Base-by-base conservation (phyloP, 2,113 vertebrate species). In the Gymnorhina tibicen region DNA sequence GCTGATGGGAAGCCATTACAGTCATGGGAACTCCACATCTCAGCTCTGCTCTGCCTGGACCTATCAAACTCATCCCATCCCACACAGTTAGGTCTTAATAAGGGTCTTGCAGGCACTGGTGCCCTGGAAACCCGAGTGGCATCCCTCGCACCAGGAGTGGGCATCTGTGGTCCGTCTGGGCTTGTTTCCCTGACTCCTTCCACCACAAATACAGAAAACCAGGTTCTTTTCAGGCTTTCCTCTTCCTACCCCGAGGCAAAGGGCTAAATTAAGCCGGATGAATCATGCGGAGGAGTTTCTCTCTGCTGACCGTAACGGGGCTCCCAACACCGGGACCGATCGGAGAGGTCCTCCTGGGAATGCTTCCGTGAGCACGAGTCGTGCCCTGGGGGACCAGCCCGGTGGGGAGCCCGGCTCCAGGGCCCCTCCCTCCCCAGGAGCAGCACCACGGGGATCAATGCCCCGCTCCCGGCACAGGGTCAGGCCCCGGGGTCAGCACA, bases 251-350 rank as follows among this genome's bases (percentile, higher is more conserved):
- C 66, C 0, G 1, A 82, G 87, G 92, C 77, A 44, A 74, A 47
- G 0, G 33, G 87, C 66, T 96, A 75, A 91, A 93, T 87, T 64
- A 78, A 89, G 78, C 60, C 0, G 1, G 35, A 52, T 93, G 90
- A 95, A 93, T 94, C 87, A 93, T 1, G 33, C 1, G 10, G 77
- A 91, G 95, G 77, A 94, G 85, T 89, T 93, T 75, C 77, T 87
- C 73, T 89, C n/a, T 2, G 10, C 90, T 96, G 93, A 72, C 87
- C 27, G 0, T 78, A 72, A 42, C 6, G 3, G 87, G 68, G 76
- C 52, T 95, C 50, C 87, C 63, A 30, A 16, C 24, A 6, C 68
- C 3, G 28, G 67, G 64, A 56, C 23, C 0, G 1, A 63, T 15
- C 0, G 6, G 11, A 52, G 46, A 62, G 16, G 6, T 58, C 20